Conservation (phyloP, 2,888 invertebrate species). For the Drosophila cyrtoloma region DNA sequence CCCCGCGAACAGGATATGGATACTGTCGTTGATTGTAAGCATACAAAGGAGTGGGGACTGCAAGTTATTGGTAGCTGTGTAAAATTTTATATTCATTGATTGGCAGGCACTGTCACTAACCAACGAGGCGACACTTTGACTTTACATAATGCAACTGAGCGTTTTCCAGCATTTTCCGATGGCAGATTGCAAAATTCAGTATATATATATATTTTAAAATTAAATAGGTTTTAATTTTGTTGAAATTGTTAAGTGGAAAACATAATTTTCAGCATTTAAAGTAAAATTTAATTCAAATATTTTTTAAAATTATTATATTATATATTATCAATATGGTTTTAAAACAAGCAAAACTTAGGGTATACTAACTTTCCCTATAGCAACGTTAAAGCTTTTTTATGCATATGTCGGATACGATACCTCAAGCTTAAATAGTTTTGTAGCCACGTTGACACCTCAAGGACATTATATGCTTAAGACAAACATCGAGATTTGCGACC, state of each 20-base stretch:
- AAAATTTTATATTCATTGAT: slow-evolving; percentile 77
- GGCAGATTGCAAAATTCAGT: neutral
- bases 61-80: slow-evolving; percentile 32
- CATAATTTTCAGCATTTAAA: no score
- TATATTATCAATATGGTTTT: no score
- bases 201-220: neutral
- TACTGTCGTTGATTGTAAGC: slow-evolving; percentile 56
- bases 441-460: slow-evolving; percentile 32
- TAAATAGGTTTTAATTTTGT: neutral
- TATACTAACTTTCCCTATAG: neutral
- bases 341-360: no score
- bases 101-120: slow-evolving; percentile 52
- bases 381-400: neutral
- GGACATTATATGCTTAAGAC: slow-evolving; percentile 15
- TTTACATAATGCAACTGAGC: slow-evolving; percentile 29
- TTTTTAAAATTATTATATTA: no score
- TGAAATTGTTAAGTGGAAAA: neutral
- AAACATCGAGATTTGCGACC: slow-evolving; percentile 43
- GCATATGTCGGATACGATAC: neutral
- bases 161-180: neutral
- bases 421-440: slow-evolving; percentile 19
- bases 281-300: no score
- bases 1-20: slow-evolving; percentile 30
- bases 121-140: slow-evolving; percentile 44
- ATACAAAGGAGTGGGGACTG: neutral